Conservation (phyloP, 92 coral and sea anemone species). For the Palythoa grandiflora region DNA sequence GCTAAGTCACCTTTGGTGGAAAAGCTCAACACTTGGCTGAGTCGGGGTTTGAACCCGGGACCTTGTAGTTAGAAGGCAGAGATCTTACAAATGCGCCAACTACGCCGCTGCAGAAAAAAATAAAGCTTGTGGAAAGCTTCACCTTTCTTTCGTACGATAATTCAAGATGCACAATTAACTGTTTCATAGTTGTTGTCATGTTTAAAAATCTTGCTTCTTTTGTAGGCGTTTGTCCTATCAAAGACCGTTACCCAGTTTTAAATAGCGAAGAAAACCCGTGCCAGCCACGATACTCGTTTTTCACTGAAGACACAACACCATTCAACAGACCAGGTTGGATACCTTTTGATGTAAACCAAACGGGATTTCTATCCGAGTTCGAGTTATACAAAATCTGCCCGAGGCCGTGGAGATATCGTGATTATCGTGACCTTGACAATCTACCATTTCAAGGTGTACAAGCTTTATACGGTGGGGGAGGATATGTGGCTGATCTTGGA, state of each 20-base stretch:
- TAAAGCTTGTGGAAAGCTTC: too few relatives aligned
- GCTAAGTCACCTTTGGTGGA: too few relatives aligned
- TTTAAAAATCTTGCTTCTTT: not conserved
- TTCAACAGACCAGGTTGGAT: slow-evolving; percentile 82
- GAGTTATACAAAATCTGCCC: slow-evolving; percentile 83
- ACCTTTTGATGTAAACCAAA: slow-evolving; percentile 64
- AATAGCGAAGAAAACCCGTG: slow-evolving; percentile 58
- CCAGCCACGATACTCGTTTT: slow-evolving; percentile 72
- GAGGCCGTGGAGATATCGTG: slow-evolving; percentile 85
- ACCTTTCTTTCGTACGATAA: too few relatives aligned
- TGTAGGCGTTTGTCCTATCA: slow-evolving; percentile 72
- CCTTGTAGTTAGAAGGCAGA: too few relatives aligned
- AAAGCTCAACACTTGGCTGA: too few relatives aligned
- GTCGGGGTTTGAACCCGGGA: too few relatives aligned
- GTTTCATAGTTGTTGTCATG: too few relatives aligned
- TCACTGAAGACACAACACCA: slow-evolving; percentile 66
- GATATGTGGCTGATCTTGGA: slow-evolving; percentile 94
- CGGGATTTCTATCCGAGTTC: slow-evolving; percentile 68
- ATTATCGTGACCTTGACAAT: slow-evolving; percentile 64
- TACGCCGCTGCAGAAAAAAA: too few relatives aligned
- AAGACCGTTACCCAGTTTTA: slow-evolving; percentile 65
- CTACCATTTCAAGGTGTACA: slow-evolving; percentile 64
- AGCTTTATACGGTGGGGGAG: slow-evolving; percentile 83
- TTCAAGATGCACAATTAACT: too few relatives aligned
- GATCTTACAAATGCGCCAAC: too few relatives aligned